Conservation (phyloP, 2,888 invertebrate species). For the Monopis laevigella region DNA sequence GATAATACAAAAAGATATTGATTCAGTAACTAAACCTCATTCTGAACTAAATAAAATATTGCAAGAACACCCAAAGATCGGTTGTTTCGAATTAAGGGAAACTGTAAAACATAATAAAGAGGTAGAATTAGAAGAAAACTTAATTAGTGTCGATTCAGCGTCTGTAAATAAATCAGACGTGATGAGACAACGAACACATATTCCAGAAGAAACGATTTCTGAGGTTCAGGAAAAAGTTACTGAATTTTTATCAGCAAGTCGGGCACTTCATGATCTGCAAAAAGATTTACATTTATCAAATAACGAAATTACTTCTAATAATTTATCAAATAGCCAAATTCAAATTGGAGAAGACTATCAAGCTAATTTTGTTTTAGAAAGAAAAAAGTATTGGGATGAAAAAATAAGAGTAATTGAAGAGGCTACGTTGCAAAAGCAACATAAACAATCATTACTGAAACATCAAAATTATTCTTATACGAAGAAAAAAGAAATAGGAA, state of each 20-base stretch:
- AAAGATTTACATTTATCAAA: slow-evolving; percentile 16
- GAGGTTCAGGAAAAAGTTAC: slow-evolving; percentile 62
- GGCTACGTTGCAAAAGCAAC: slow-evolving; percentile 36
- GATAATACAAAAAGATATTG: slow-evolving; percentile 20
- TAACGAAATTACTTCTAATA: background rate
- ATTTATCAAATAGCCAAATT: background rate
- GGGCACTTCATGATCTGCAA: slow-evolving; percentile 44
- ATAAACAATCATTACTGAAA: slow-evolving; percentile 52
- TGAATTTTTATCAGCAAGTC: slow-evolving; percentile 65
- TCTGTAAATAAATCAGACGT: slow-evolving; percentile 58
- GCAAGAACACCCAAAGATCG: slow-evolving; percentile 40
- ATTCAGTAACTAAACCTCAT: slow-evolving; percentile 52
- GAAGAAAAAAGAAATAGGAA: no score
- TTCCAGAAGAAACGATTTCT: slow-evolving; percentile 58
- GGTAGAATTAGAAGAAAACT: slow-evolving; percentile 26
- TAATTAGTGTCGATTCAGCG: slow-evolving; percentile 54
- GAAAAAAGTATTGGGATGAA: slow-evolving; percentile 61
- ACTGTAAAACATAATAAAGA: slow-evolving; percentile 24
- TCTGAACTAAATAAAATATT: slow-evolving; percentile 53
- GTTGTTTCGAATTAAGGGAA: slow-evolving; percentile 30
- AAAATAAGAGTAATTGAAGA: slow-evolving; percentile 49
- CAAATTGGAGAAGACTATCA: slow-evolving; percentile 32
- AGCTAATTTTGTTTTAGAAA: slow-evolving; percentile 52
- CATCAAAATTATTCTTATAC: no score
- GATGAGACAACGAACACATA: slow-evolving; percentile 45